Evolutionary conservation across 2,113 vertebrate genomes (phyloP), one percentile per base, ranked within the genome.

Genomic region (Smithornis capensis): DNA sequence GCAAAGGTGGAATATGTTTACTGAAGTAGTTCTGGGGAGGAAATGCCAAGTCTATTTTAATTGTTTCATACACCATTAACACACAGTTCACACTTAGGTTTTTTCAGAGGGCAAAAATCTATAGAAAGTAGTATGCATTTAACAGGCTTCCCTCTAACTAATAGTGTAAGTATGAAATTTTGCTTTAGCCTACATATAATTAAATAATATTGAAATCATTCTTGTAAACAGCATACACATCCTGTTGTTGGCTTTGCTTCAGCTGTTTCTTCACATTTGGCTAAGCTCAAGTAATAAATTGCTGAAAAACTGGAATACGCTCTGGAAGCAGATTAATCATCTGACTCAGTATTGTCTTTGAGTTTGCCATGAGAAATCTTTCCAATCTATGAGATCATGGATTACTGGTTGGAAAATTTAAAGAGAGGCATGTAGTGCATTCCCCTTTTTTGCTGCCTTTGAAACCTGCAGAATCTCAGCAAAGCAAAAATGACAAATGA

Each of bases 361-460:
- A 94, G 70, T 83, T 95, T 94, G 95, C 94, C 56, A 78, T 28
- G 22, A 92, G 91, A 77, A 95, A 95, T 92, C 95, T 92, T 94
- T 97, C 96, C 96, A 96, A 91, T 96, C 93, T 93, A 89, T 97
- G 96, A 97, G 92, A 85, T 97, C 94, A 97, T 96, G 87, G 84
- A 89, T 95, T 96, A 94, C 87, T 97, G 73, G 74, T 69, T 77
- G 85, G 84, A 91, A 94, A 89, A 92, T 89, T 86, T 92, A 90
- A 55, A 95, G 70, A 73, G 92, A 73, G 44, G n/a, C 65, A 68
- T 82, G 69, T 83, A 88, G 73, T 80, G 78, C 56, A 3, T 91
- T 93, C 52, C 33, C n/a, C 60, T 70, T 82, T 77, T 63, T 65
- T 90, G 9, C 44, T 74, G 63, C 44, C 21, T 89, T 86, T 87